phyloP scores from a whole-genome alignment of 2,113 vertebrate species.

The Rhipidura dahli region DNA sequence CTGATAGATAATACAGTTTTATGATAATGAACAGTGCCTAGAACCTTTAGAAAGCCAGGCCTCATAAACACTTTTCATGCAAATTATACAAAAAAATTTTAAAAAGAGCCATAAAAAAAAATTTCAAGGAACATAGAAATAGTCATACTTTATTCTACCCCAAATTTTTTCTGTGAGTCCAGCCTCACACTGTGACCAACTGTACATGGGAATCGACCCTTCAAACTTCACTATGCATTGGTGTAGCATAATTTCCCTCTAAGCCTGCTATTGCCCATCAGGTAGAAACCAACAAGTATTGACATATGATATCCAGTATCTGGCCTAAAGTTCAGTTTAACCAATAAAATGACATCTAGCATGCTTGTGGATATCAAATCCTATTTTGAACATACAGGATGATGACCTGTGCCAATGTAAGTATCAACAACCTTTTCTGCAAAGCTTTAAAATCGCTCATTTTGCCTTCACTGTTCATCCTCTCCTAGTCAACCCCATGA shows the following conservation, averaged over 20 bases:
- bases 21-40: not conserved
- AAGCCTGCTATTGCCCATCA: not conserved
- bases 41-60: not conserved
- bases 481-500: not conserved
- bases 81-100: not conserved
- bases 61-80: not conserved
- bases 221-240: not conserved
- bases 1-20: not conserved
- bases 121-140: not conserved
- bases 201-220: not conserved
- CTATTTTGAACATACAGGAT: not conserved
- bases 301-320: not conserved
- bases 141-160: not conserved
- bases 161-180: not conserved
- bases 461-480: not conserved
- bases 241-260: not conserved
- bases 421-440: not conserved
- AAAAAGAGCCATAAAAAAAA: not conserved
- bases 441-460: not conserved
- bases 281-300: not conserved
- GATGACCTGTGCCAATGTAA: not conserved
- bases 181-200: not conserved
- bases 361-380: not conserved
- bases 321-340: not conserved
- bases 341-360: not conserved